phyloP scores from a whole-genome alignment of 2,888 invertebrate species.

The Metalampra italica region DNA sequence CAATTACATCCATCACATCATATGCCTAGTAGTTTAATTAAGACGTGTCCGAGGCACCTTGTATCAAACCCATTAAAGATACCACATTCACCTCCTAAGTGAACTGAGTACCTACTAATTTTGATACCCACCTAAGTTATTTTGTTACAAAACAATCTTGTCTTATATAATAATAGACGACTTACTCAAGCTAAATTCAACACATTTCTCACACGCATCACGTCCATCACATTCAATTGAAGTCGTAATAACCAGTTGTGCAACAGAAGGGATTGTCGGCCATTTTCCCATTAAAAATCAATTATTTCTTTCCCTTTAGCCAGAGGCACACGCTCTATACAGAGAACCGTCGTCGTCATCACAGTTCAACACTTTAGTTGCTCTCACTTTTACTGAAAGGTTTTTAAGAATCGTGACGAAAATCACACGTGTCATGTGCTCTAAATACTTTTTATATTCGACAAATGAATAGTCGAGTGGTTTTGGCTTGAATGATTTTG shows the following conservation, averaged over 20 bases:
- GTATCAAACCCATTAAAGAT: too few species aligned
- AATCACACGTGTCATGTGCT: not conserved
- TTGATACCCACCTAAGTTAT: too few species aligned
- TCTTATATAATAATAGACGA: too few species aligned
- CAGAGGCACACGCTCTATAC: constrained; percentile 19
- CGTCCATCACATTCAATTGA: constrained; percentile 14
- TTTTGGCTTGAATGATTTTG: too few species aligned
- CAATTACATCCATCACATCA: too few species aligned
- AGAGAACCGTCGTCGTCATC: constrained; percentile 17
- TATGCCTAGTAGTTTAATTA: too few species aligned
- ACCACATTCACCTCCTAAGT: too few species aligned
- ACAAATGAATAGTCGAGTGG: too few species aligned
- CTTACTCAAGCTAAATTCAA: not conserved
- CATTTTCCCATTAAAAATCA: constrained; percentile 41
- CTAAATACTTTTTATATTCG: not conserved
- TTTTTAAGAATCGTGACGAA: constrained; percentile 7
- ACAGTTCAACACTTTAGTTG: constrained; percentile 12
- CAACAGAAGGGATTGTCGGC: constrained; percentile 24
- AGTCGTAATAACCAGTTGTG: constrained; percentile 22
- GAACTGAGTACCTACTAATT: too few species aligned
- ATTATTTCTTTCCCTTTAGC: constrained; percentile 34
- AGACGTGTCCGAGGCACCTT: not conserved
- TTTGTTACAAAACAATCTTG: too few species aligned
- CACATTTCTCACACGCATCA: constrained; percentile 12
- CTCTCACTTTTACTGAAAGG: constrained; percentile 17